These are phyloP conservation scores for Geophilus truncorum DNA, from an alignment of 2,888 invertebrate species.

Conservation along the genomic window DNA sequence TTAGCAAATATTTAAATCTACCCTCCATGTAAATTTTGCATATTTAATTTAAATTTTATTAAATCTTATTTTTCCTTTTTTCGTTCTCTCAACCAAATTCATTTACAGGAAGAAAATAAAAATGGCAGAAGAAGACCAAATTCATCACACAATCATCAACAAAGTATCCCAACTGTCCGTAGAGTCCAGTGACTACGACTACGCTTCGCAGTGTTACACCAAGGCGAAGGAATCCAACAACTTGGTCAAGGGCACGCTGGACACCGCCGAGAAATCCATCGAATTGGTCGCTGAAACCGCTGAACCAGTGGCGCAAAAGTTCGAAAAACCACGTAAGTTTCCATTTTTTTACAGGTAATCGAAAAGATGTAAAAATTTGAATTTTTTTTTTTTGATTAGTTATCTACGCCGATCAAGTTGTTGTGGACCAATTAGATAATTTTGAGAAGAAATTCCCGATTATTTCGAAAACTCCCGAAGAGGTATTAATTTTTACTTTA, in stretches of 20 bases:
- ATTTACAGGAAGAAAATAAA: conserved; percentile 27
- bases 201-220: conserved; percentile 67
- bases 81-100: no score
- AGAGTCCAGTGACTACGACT: conserved; percentile 69
- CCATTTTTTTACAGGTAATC: no score
- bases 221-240: conserved; percentile 60
- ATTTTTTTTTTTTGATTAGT: conserved; percentile 40
- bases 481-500: conserved; percentile 61
- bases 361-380: no score
- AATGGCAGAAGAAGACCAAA: conserved; percentile 25
- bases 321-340: conserved; percentile 60
- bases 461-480: conserved; percentile 75
- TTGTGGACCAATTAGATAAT: conserved; percentile 76
- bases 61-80: no score
- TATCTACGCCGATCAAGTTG: conserved; percentile 51
- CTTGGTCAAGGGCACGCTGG: conserved; percentile 45
- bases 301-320: conserved; percentile 64
- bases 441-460: conserved; percentile 76
- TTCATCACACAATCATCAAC: conserved; percentile 51
- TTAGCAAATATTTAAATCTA: no score
- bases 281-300: conserved; percentile 67
- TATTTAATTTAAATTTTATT: no score
- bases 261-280: conserved; percentile 57
- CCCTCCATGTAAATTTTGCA: no score
- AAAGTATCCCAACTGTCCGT: conserved; percentile 74